These are phyloP conservation scores for Ptychoptera albimana DNA, from an alignment of 2,888 invertebrate species.

Conservation along the genomic window DNA sequence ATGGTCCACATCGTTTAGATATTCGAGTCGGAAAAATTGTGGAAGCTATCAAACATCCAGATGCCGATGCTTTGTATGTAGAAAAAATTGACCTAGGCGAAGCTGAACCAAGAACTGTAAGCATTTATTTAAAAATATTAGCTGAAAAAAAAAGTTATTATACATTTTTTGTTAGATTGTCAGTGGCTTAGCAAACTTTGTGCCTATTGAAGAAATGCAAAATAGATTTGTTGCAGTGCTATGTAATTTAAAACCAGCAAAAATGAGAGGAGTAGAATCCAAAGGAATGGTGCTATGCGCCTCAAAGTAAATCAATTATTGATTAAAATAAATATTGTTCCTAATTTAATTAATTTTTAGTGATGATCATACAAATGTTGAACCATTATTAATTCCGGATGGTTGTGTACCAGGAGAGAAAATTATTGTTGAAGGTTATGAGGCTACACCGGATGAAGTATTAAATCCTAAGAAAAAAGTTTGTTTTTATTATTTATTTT, in stretches of 20 bases:
- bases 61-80: constrained; percentile 85
- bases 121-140: background rate
- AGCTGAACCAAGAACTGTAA: constrained; percentile 41
- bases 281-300: constrained; percentile 91
- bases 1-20: constrained; percentile 63
- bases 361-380: constrained; percentile 65
- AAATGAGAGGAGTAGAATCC: constrained; percentile 85
- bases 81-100: constrained; percentile 85
- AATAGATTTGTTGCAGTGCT: constrained; percentile 81
- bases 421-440: constrained; percentile 69
- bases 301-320: constrained; percentile 39
- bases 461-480: constrained; percentile 92
- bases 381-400: constrained; percentile 66
- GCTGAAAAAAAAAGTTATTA: background rate
- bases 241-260: constrained; percentile 92
- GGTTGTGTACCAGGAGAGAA: constrained; percentile 67
- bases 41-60: constrained; percentile 72
- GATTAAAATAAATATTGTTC: background rate
- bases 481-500: background rate
- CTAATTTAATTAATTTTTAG: constrained; percentile 21
- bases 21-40: constrained; percentile 77
- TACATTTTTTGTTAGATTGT: constrained; percentile 31
- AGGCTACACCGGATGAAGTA: constrained; percentile 67
- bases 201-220: constrained; percentile 79
- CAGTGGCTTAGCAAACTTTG: constrained; percentile 85